Conservation (phyloP, 1,140 invertebrate species). For the Drosophila serrata region DNA sequence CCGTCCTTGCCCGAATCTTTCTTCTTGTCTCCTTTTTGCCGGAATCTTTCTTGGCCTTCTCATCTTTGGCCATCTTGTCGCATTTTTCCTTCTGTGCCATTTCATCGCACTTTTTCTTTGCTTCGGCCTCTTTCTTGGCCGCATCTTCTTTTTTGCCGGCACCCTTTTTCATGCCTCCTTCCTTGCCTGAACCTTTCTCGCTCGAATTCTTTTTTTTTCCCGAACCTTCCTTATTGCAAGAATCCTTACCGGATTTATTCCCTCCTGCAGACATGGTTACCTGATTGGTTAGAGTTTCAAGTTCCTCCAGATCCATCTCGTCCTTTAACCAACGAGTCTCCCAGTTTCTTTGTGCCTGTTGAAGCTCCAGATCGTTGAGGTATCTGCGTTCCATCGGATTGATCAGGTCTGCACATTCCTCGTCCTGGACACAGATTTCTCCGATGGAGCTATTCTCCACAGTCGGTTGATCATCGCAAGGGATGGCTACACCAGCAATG, state of each 20-base stretch:
- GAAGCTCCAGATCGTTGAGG: constrained; percentile 1
- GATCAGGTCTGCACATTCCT: background rate
- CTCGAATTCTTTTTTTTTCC: background rate
- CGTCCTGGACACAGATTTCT: background rate
- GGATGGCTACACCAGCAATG: background rate
- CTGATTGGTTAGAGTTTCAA: background rate
- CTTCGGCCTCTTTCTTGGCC: background rate
- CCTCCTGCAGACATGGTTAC: background rate
- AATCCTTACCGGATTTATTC: background rate
- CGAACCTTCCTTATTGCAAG: constrained; percentile 4
- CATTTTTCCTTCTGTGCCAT: constrained; percentile 1
- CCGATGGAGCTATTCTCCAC: background rate
- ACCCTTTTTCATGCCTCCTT: constrained; percentile 13
- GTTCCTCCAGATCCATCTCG: background rate
- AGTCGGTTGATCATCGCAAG: background rate
- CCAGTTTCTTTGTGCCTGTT: background rate
- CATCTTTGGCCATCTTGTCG: background rate
- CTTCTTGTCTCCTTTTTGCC: constrained; percentile 1
- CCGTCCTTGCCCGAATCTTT: background rate
- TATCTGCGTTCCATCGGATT: background rate
- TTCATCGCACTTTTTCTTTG: constrained; percentile 12
- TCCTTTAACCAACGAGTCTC: background rate
- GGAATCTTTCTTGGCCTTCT: background rate
- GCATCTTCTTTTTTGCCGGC: background rate
- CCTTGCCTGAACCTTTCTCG: background rate